A percentile compares a stretch with the other conserved stretches of the same genome.
These are phyloP conservation scores for Xiphorhynchus erythropygius DNA, from an alignment of 2,797 vertebrate species.

Conservation along the genomic window DNA sequence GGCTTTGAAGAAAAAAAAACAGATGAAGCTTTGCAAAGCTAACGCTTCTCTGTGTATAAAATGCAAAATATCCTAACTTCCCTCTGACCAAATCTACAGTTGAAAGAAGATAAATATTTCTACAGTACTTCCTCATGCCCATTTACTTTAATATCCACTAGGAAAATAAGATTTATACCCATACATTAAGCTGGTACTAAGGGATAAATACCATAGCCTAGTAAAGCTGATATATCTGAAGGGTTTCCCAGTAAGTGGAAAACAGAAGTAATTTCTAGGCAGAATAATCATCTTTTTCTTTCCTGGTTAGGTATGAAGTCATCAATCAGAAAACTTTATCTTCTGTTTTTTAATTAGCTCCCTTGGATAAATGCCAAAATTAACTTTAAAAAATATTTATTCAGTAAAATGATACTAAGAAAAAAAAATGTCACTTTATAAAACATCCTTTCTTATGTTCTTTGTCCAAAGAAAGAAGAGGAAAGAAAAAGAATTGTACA, in stretches of 20 bases:
- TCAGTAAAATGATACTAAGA: neutral
- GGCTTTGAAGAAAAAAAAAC: constrained; percentile 19
- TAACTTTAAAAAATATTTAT: neutral
- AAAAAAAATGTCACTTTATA: neutral
- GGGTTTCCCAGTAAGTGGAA: neutral
- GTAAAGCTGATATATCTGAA: neutral
- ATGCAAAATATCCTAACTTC: neutral
- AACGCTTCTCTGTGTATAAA: neutral
- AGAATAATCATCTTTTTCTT: neutral
- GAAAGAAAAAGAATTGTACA: neutral
- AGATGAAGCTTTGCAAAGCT: constrained; percentile 5
- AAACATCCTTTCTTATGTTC: neutral
- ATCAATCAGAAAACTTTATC: neutral
- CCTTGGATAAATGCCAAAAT: neutral
- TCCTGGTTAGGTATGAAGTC: neutral
- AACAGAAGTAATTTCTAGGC: neutral
- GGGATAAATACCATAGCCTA: neutral
- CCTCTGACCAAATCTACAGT: neutral
- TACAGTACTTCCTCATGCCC: neutral
- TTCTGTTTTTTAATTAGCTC: neutral
- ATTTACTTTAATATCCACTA: neutral
- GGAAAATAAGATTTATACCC: constrained; percentile 5
- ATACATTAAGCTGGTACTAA: neutral
- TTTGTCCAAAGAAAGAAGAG: neutral
- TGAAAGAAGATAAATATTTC: constrained; percentile 30